These are phyloP conservation scores for Hyperoodon ampullatus DNA, from an alignment of 2,113 vertebrate species.

Conservation along the genomic window DNA sequence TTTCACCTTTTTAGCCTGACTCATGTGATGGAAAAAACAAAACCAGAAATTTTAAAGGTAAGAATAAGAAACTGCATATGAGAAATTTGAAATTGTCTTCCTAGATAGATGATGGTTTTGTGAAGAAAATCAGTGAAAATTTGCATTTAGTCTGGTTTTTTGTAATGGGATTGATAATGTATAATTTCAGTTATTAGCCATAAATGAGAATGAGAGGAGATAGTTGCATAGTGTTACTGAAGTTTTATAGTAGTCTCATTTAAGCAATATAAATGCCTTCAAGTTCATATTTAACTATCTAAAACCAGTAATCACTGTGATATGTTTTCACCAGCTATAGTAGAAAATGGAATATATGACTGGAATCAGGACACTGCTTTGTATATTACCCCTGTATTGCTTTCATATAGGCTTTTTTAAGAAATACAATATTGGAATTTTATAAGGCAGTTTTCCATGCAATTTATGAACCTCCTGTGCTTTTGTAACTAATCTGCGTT, in stretches of 20 bases:
- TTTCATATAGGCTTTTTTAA: neutral
- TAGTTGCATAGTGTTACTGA: neutral
- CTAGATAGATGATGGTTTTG: slow-evolving; percentile 25
- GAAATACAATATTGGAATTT: neutral
- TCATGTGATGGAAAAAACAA: slow-evolving; percentile 97
- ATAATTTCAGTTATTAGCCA: slow-evolving; percentile 19
- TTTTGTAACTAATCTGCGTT: slow-evolving; percentile 18
- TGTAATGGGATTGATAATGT: neutral
- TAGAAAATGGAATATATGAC: slow-evolving; percentile 16
- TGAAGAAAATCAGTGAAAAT: slow-evolving; percentile 46
- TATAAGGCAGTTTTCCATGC: neutral
- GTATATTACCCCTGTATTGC: neutral
- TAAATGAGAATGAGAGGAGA: slow-evolving; percentile 10
- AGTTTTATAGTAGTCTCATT: slow-evolving; percentile 38
- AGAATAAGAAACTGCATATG: slow-evolving; percentile 52
- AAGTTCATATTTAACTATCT: neutral
- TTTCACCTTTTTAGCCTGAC: slow-evolving; percentile 98
- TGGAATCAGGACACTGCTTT: neutral
- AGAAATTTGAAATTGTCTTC: slow-evolving; percentile 1
- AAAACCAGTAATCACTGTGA: neutral
- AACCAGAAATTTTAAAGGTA: slow-evolving; percentile 98
- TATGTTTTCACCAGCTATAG: neutral
- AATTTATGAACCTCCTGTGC: neutral
- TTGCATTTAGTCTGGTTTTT: slow-evolving; percentile 35
- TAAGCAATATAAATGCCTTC: slow-evolving; percentile 25